phyloP scores from a whole-genome alignment of 1,140 invertebrate species.

The Sogatella furcifera region DNA sequence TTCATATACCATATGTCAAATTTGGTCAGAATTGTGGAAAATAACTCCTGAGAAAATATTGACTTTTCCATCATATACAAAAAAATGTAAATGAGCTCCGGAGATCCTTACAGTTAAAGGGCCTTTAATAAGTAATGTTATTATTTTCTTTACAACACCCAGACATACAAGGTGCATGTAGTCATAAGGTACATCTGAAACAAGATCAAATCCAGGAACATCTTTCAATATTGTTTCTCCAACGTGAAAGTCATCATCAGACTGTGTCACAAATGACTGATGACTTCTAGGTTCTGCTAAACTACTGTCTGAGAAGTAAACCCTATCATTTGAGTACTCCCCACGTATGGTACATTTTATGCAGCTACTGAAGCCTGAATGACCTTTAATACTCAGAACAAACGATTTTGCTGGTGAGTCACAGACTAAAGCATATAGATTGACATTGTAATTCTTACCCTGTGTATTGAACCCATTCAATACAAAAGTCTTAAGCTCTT shows the following conservation, averaged over 20 bases:
- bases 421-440: no score
- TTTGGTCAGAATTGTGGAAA: no score
- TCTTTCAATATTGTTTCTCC: constrained; percentile 4
- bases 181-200: constrained; percentile 6
- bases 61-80: no score
- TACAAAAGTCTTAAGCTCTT: no score
- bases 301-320: constrained; percentile 2
- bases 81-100: no score
- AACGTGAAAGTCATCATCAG: constrained; percentile 3
- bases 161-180: constrained; percentile 6
- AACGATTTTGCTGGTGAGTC: no score
- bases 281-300: neutral
- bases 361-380: constrained; percentile 10
- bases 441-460: no score
- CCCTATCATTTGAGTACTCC: constrained; percentile 3
- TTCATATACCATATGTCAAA: no score
- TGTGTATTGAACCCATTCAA: no score
- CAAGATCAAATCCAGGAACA: constrained; percentile 7
- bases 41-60: no score
- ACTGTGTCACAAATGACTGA: neutral
- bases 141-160: constrained; percentile 4
- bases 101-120: constrained; percentile 6
- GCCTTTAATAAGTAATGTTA: neutral
- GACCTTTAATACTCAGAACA: constrained; percentile 1
- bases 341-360: constrained; percentile 4